Base-by-base conservation (phyloP, 2,888 invertebrate species). In the Metalampra italica region DNA sequence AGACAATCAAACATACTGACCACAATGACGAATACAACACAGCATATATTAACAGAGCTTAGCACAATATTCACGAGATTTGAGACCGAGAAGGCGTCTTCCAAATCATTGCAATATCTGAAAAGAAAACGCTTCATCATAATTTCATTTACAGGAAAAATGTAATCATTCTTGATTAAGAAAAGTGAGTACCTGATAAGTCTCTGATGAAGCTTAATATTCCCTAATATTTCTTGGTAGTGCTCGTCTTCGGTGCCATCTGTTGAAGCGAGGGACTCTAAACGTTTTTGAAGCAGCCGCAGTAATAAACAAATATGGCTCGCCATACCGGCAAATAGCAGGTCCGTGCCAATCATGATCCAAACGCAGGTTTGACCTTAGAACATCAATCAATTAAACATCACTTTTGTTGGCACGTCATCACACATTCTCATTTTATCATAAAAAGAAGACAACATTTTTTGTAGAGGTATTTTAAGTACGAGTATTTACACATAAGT, bases 31-130 rank as follows among this genome's bases (percentile, higher is more conserved):
- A 89, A 89, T 5, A 84, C 78, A 9, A 86, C 86, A 47, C 88
- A 87, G 68, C 88, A 89, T 46, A 88, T 86, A 55, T 87, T 88
- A 0, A 85, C 64, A 0, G 88, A 88, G 53, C 89, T 88, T 50
- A 89, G 64, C 15, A 85, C 71, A 45, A 88, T 81, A 54, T 88
- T 89, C 22, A 84, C 78, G 8, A 73, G 77, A 61, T 75, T 86
- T 43, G 82, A 80, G 9, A 85, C 64, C 1, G 82, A 75, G 61
- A 80, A 84, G n/a, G 82, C 84, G 47, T 76, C 75, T 63, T 85
- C 86, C 50, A 89, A 71, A 55, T 87, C 81, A 32, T 76, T 78
- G 56, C 87, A 89, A 60, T 88, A 89, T 53, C 88, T 89, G 68
- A 47, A 75, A 77, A 43, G 50, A 50, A 56, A 43, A 36, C 12